A percentile compares a stretch with the other conserved stretches of the same genome.
phyloP scores from a whole-genome alignment of 2,888 invertebrate genomes.

The Prostheceraeus crozeri region DNA sequence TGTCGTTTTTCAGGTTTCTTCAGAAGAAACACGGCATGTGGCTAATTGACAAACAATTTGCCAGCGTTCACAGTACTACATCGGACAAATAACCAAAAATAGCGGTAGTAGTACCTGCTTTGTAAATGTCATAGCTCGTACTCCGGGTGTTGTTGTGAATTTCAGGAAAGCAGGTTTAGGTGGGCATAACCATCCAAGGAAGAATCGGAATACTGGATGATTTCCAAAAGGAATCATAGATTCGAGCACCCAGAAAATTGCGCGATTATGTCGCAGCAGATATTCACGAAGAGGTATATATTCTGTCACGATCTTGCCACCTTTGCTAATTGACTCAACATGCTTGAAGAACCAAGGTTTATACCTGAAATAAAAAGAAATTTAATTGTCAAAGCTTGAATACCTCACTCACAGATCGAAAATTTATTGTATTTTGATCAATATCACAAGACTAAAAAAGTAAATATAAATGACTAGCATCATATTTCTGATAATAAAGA shows the following conservation, averaged over 20 bases:
- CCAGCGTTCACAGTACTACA: no score
- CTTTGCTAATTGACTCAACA: slow-evolving; percentile 61
- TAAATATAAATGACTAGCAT: no score
- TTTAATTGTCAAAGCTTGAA: neutral
- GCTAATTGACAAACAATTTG: no score
- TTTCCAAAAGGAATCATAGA: slow-evolving; percentile 78
- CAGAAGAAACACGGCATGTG: no score
- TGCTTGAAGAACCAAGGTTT: slow-evolving; percentile 78
- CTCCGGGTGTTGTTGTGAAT: slow-evolving; percentile 66
- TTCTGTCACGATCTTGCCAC: slow-evolving; percentile 58
- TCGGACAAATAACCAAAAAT: no score
- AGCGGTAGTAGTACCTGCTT: no score
- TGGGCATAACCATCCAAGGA: slow-evolving; percentile 74
- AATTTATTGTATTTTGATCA: no score
- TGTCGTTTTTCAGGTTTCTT: no score
- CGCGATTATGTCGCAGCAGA: slow-evolving; percentile 71
- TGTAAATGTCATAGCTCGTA: slow-evolving; percentile 66
- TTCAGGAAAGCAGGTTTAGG: slow-evolving; percentile 74
- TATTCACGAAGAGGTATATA: slow-evolving; percentile 73
- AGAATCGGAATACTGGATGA: slow-evolving; percentile 65
- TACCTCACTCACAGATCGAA: no score
- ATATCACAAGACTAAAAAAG: no score
- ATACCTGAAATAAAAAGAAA: slow-evolving; percentile 60
- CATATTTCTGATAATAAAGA: no score
- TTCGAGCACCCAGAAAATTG: slow-evolving; percentile 73